These are phyloP conservation scores for Stenichneumon culpator DNA, from an alignment of 2,888 invertebrate genomes.

Conservation along the genomic window DNA sequence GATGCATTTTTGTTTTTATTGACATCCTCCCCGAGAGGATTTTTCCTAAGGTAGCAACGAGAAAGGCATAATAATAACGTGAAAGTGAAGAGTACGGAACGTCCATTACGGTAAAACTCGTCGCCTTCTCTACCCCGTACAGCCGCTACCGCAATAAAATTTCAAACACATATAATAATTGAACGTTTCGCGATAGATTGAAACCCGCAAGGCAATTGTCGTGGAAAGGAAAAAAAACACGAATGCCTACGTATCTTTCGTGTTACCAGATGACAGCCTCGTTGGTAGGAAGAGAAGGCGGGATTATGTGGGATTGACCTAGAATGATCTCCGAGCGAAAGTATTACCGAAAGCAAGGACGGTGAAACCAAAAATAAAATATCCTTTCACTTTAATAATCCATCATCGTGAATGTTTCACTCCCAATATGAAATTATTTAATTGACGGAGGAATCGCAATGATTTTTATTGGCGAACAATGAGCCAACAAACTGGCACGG, in stretches of 20 bases:
- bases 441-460: conserved; percentile 7
- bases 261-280: conserved; percentile 24
- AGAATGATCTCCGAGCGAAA: conserved; percentile 40
- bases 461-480: conserved; percentile 30
- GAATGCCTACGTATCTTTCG: conserved; percentile 18
- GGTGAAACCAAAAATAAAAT: background rate
- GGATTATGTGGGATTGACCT: conserved; percentile 43
- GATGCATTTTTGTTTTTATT: conserved; percentile 58
- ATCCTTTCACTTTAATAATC: conserved; percentile 10
- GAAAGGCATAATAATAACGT: conserved; percentile 20
- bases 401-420: background rate
- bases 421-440: background rate
- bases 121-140: background rate
- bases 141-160: background rate
- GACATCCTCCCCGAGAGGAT: conserved; percentile 13
- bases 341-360: conserved; percentile 42
- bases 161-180: conserved; percentile 21
- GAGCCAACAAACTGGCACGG: background rate
- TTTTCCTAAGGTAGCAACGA: background rate
- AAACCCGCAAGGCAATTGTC: conserved; percentile 8
- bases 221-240: background rate
- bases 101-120: background rate
- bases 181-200: conserved; percentile 45
- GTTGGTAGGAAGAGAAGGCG: conserved; percentile 22
- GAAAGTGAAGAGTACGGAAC: conserved; percentile 41